Base-by-base conservation (phyloP, 2,797 vertebrate species). In the Luscinia luscinia region DNA sequence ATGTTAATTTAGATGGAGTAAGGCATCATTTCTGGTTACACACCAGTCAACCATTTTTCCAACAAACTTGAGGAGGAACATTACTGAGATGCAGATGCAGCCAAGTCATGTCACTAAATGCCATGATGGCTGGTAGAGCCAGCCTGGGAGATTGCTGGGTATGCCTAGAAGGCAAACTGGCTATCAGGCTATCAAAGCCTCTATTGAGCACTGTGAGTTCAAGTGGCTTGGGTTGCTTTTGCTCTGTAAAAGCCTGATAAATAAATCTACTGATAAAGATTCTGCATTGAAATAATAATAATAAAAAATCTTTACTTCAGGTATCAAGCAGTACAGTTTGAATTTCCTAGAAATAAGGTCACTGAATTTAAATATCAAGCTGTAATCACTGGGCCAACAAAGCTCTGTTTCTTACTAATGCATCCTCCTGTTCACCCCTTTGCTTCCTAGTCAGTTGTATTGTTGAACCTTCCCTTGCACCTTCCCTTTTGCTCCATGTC, bases 11-110 rank as follows among this genome's bases (percentile, higher is more conserved):
- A 87, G 91, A 70, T 58, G 72, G 2, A 83, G 75, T 57, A 69
- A 80, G 22, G 28, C 58, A 68, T 69, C 73, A 75, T 74, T 94
- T 76, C 73, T 93, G 66, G 64, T 92, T 77, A 49, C 73, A 84
- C 23, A 73, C 18, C 55, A 88, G 45, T 41, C 59, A 67, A 59
- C 30, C 12, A n/a, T 54, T 94, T 79, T 77, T 59, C 73, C 3
- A 1, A 18, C 30, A 76, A 38, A 67, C 57, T 54, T 79, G 52
- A 76, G 38, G 54, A 79, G 24, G 40, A 91, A 49, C 45, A 30
- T 63, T 76, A 66, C 28, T 81, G 62, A 69, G 61, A 52, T 0
- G 0, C 21, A 93, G 77, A 91, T 54, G 36, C 43, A 58, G 66
- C 61, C 22, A 57, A 76, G 26, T 75, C 4, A 1, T 51, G 74